These are phyloP conservation scores for Rhagoletis pomonella DNA, from an alignment of 1,140 invertebrate genomes.

Conservation along the genomic window DNA sequence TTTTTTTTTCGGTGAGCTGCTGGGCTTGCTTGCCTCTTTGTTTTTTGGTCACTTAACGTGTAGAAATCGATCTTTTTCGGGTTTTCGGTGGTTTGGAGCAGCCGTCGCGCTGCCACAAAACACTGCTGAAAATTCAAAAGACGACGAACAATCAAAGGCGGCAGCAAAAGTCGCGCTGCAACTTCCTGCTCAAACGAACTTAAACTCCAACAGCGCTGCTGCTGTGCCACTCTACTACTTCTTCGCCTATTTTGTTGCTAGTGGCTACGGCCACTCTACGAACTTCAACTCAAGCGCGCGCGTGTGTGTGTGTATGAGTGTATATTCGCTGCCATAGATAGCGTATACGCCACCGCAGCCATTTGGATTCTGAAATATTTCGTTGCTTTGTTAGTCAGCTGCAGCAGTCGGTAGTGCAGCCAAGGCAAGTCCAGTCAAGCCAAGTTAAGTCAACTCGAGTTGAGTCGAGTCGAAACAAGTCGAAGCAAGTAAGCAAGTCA, in stretches of 20 bases:
- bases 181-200: neutral
- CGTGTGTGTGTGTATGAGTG: neutral
- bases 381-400: slow-evolving; percentile 48
- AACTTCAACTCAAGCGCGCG: neutral
- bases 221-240: neutral
- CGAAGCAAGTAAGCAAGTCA: neutral
- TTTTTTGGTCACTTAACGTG: neutral
- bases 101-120: neutral
- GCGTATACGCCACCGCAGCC: slow-evolving; percentile 47
- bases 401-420: slow-evolving; percentile 21
- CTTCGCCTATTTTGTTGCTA: too few relatives aligned
- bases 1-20: too few relatives aligned
- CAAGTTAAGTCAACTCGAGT: too few relatives aligned
- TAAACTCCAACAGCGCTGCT: neutral
- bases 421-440: neutral
- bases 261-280: neutral
- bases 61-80: too few relatives aligned
- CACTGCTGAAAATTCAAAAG: neutral
- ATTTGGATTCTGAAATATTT: slow-evolving; percentile 24
- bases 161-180: neutral
- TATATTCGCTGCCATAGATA: neutral
- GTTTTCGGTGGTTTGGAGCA: neutral
- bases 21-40: neutral
- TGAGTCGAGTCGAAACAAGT: neutral
- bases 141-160: neutral